Base-by-base conservation (phyloP, 2,888 invertebrate species). In the Ormyrus nitidulus region DNA sequence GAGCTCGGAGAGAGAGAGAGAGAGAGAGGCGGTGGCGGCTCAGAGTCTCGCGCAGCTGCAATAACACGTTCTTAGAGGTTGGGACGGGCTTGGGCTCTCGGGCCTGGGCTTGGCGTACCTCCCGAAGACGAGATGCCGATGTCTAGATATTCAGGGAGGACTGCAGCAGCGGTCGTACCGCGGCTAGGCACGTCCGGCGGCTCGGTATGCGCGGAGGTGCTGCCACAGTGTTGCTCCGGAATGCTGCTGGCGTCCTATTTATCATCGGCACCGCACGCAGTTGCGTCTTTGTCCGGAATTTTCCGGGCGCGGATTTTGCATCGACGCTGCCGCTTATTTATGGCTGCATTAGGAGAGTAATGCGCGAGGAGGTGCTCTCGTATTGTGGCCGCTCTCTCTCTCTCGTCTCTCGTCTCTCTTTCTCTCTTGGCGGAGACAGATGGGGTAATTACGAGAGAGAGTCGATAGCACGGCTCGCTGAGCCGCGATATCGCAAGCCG, bases 131-230 rank as follows among this genome's bases (percentile, higher is more conserved):
- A 74, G 79, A 75, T 77, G 82, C 81, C 73, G 62, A 62, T 56
- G 79, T 78, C 79, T 74, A 51, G 79, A 53, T 66, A 66, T 66
- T 77, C 66, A 49, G 13, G 62, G 61, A 54, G 49, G 58, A 58
- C 51, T 34, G 46, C 51, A 3, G 49, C 34, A 2, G 51, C n/a
- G 59, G 13, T 34, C 49, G 58, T 70, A 59, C 34, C 13, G 7
- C 73, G 56, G 64, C 64, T 64, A 65, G 49, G 65, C 74, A 66
- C 74, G 65, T 66, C 58, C 66, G 34, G 66, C 54, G 84, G 83
- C 85, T 84, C 81, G 88, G 87, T 84, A 88, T 88, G 87, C 85
- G 85, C 83, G 84, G 83, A 87, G 86, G 86, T 86, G 87, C 83
- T 84, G 78, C 54, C 64, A 71, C 59, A 71, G 86, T 86, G 86